Evolutionary conservation across 2,888 invertebrate species (phyloP), one percentile per base, ranked within the genome.

Genomic region (Drosophila barbarae): DNA sequence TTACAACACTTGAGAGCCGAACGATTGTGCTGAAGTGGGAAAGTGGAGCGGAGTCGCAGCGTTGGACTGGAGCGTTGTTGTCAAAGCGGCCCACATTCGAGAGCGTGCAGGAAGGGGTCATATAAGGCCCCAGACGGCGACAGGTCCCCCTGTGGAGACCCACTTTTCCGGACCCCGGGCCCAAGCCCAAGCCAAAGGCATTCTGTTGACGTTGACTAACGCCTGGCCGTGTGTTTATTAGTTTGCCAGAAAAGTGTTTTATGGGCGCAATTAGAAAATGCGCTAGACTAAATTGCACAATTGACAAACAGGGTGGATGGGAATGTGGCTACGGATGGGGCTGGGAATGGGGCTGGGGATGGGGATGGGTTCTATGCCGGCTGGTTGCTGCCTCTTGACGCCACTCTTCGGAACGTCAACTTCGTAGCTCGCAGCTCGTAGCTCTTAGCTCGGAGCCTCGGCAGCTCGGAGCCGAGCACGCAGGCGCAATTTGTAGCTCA

Each of bases 401-500:
- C 36, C 36, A 53, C 55, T 32, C 26, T 32, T 46, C 21, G 46
- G 34, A 5, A n/a, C 28, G 3, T 38, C n/a, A 21, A 58, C 58
- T n/a, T 36, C 34, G 34, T 12, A 23, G 1, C 32, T 32, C 15
- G 12, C 6, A 21, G 3, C 32, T 32, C n/a, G 12, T 6, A 21
- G 2, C 32, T 26, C 15, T 18, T 18, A 18, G 18, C 18, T 18
- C 18, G 12, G 73, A 34, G 68, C 76, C 76, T 30, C 35, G 28
- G 28, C 13, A 21, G 13, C 9, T 26, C 28, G 18, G 74, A 50
- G 69, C 77, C 72, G 74, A 85, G 80, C 80, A 86, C 86, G 84
- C 85, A 86, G 84, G 87, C 86, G 86, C 88, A 87, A 88, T 87
- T 86, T 83, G 86, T 87, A 81, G 81, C 85, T 85, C 76, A 78